These are phyloP conservation scores for Hemaris fuciformis DNA, from an alignment of 2,888 invertebrate species.

Conservation along the genomic window DNA sequence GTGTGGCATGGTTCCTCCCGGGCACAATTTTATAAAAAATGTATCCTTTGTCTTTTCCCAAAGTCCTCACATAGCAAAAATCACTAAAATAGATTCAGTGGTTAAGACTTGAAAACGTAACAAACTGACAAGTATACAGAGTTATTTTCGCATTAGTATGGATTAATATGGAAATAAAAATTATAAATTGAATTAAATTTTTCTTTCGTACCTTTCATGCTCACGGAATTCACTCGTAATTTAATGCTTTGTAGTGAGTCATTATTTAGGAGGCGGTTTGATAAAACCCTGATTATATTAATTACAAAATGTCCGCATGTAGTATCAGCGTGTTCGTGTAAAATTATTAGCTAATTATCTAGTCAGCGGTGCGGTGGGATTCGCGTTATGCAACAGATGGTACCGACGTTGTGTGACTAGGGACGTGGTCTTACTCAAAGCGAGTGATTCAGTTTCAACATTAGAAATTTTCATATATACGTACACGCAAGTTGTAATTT, in stretches of 20 bases:
- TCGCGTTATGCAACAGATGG: constrained; percentile 19
- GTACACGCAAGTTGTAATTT: too few relatives aligned
- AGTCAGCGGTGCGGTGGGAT: neutral
- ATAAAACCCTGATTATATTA: neutral
- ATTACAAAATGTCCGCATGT: neutral
- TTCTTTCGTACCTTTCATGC: neutral
- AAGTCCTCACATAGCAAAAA: too few relatives aligned
- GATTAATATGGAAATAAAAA: too few relatives aligned
- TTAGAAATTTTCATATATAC: neutral
- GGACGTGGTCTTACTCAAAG: neutral
- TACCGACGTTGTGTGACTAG: neutral
- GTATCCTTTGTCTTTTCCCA: too few relatives aligned
- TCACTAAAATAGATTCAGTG: too few relatives aligned
- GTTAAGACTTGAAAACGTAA: too few relatives aligned
- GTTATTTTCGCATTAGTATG: too few relatives aligned
- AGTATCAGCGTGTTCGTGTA: constrained; percentile 8
- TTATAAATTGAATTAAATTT: too few relatives aligned
- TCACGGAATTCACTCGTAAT: neutral
- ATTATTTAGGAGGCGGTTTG: neutral
- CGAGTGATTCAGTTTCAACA: neutral
- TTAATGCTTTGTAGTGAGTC: neutral
- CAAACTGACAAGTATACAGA: too few relatives aligned
- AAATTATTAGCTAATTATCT: constrained; percentile 14
- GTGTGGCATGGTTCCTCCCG: too few relatives aligned
- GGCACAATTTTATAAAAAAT: too few relatives aligned